Evolutionary conservation across 2,113 vertebrate genomes (phyloP), one percentile per base, ranked within the genome.

Genomic region (Heliornis fulica): DNA sequence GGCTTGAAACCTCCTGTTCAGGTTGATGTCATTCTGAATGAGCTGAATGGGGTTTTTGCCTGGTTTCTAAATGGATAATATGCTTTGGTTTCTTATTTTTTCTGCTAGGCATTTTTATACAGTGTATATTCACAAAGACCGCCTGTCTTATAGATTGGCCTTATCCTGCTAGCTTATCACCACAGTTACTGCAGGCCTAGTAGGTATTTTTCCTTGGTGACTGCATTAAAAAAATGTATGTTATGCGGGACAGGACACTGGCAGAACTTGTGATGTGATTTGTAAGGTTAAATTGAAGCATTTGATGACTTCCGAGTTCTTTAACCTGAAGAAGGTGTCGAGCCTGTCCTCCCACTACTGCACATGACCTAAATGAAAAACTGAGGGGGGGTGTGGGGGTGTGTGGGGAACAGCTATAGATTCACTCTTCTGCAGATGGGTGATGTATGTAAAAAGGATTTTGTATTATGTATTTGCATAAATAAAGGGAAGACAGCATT

Each of bases 271-370:
- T 83, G 94, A 56, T 34, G 32, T 91, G 65, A 91, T 92, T 81
- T 92, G 36, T 81, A 77, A 84, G 36, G 38, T 87, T 60, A 83
- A 94, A 54, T 38, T 5, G 5, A 71, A 94, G 48, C 38, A 43
- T 91, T 92, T 91, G 66, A 65, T 69, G 64, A 65, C 81, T 61
- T 95, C 64, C 89, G 87, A 89, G 84, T 78, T 96, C 79, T 93
- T 95, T 93, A 95, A 82, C 81, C 71, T 90, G 71, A 87, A 86
- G 80, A 93, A 90, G 74, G 72, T 87, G 86, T 87, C 63, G 95
- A 90, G 45, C 53, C 48, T 93, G 71, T 74, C 85, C 46, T 94
- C 59, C 84, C 31, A 86, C 38, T 15, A 13, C 41, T 54, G 63
- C 56, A 43, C 10, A 56, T 86, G 92, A 85, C 0, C 7, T 71